Conservation (phyloP, 2,797 vertebrate species). For the Euphonia xanthogaster region DNA sequence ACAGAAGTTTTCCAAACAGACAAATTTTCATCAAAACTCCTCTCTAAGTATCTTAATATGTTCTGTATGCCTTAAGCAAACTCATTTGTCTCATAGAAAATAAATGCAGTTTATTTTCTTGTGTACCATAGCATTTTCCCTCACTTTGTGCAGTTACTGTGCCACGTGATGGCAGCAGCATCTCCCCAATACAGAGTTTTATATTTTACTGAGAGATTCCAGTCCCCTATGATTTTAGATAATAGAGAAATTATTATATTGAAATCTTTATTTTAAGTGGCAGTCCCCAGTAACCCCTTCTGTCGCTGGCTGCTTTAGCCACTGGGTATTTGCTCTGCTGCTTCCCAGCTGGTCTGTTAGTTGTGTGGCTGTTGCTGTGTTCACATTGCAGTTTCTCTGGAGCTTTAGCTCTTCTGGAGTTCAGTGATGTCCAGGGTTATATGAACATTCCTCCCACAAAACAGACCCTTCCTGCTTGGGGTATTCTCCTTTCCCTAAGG, state of each 20-base stretch:
- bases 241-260: not conserved
- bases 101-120: not conserved
- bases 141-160: not conserved
- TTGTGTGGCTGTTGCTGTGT: not conserved
- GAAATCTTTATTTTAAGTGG: not conserved
- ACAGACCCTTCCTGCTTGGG: not conserved
- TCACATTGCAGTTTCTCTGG: not conserved
- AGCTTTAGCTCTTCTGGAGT: not conserved
- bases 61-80: not conserved
- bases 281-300: not conserved
- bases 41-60: not conserved
- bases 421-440: not conserved
- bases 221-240: not conserved
- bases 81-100: not conserved
- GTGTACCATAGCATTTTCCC: not conserved
- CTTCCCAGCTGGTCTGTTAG: not conserved
- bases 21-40: not conserved
- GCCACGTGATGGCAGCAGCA: not conserved
- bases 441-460: not conserved
- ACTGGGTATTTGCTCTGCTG: not conserved
- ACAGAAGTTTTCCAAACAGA: not conserved
- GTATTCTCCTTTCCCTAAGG: conserved; percentile 26
- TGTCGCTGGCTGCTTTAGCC: not conserved
- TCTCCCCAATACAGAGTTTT: not conserved
- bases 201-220: not conserved